Base-by-base conservation (phyloP, 2,113 vertebrate species). In the Zosterops lateralis region DNA sequence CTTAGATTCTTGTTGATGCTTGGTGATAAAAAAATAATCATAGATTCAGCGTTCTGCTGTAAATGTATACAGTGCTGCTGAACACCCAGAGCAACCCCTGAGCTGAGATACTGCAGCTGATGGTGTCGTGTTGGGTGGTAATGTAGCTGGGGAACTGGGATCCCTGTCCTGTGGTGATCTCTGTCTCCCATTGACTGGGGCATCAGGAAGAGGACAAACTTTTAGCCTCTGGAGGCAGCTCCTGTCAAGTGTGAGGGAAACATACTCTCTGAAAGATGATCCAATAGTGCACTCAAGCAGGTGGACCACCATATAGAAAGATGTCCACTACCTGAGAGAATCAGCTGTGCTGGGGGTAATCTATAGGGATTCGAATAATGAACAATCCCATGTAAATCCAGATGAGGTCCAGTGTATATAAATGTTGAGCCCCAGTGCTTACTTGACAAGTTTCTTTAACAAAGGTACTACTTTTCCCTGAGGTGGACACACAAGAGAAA, bases 321-420 rank as follows among this genome's bases (percentile, higher is more conserved):
- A 17, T 57, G 17, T 64, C 50, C 25, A 32, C 42, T 50, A 6
- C 50, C 25, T 31, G 26, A 65, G 75, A 50, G 14, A 50, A 28
- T 80, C 29, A 16, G 31, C 44, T 73, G 21, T 57, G 44, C 36
- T 44, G 22, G 5, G 51, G 36, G 12, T 65, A 32, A 19, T 44
- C 44, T 34, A 0, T 19, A 36, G 26, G 28, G 24, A 70, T 47
- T 54, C 40, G n/a, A n/a, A 34, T 40, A 78, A 45, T 0, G 1
- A 38, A 19, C 38, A 77, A 4, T 53, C 10, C 5, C 12, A 21
- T 65, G 0, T 42, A 42, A 48, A 36, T 65, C 14, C 60, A n/a
- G 9, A 19, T 36, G 21, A 58, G 31, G 17, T 44, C 12, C 26
- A 50, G 17, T 28, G 31, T 48, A 32, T 9, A 2, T 26, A 28